phyloP scores from a whole-genome alignment of 2,797 vertebrate species.

The Hybognathus amarus region DNA sequence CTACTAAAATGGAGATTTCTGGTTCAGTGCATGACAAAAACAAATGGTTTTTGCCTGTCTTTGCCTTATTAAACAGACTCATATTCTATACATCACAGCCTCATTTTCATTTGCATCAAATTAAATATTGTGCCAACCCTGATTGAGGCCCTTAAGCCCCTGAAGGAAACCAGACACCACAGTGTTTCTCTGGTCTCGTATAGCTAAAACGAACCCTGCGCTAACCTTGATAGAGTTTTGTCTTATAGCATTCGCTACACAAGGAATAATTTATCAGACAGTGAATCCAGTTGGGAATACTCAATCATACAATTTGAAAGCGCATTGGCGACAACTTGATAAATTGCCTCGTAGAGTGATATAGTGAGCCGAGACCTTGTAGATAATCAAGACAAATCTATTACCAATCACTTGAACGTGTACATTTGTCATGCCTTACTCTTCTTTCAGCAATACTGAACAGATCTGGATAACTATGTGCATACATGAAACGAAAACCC shows the following conservation, averaged over 20 bases:
- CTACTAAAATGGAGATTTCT: neutral
- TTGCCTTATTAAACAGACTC: neutral
- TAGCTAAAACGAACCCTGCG: conserved; percentile 25
- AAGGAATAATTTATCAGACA: conserved; percentile 56
- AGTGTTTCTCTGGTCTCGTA: conserved; percentile 2
- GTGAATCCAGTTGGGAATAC: conserved; percentile 51
- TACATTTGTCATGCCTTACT: conserved; percentile 58
- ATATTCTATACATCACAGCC: conserved; percentile 21
- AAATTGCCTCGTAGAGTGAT: conserved; percentile 57
- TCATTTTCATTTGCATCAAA: conserved; percentile 17
- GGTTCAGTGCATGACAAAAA: neutral
- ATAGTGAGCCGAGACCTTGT: conserved; percentile 59
- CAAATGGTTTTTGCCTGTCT: neutral
- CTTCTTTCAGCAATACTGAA: conserved; percentile 40
- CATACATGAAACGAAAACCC: conserved; percentile 14
- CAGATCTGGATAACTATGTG: conserved; percentile 8
- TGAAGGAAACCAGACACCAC: conserved; percentile 12
- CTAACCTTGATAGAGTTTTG: conserved; percentile 56
- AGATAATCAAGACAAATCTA: conserved; percentile 65
- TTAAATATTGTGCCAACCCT: conserved; percentile 7
- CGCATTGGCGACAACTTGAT: conserved; percentile 54
- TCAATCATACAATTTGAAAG: conserved; percentile 58
- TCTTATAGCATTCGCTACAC: conserved; percentile 43
- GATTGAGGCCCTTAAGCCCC: conserved; percentile 50
- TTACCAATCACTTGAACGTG: conserved; percentile 58